Evolutionary conservation across 1,140 invertebrate species (phyloP), one percentile per base, ranked within the genome.

Genomic region (Heterodera schachtii): DNA sequence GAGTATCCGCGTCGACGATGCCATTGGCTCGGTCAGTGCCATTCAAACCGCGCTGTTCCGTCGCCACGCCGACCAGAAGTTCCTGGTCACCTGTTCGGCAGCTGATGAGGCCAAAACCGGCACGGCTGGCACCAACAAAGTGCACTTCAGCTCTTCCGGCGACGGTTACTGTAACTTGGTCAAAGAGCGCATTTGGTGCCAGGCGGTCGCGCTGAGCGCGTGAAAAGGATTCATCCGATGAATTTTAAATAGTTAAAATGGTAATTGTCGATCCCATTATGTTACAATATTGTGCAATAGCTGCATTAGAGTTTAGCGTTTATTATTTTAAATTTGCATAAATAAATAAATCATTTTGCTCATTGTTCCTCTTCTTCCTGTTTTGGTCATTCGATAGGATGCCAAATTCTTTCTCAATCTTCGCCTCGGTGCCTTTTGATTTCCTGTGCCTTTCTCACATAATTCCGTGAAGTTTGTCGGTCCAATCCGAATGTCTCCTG

Each of bases 101-200:
- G 78, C 71, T 8, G 43, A 81, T 5, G 57, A 46, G 7, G 16
- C 46, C 6, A 81, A 81, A 60, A 46, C 16, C 31, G 31, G 31
- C 31, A 31, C 31, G 31, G 31, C 31, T 4, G 60, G 75, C 3
- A 57, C 43, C 46, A 81, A 81, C 57, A 75, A 75, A 76, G 73
- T 81, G 43, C 73, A 77, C 60, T 69, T 81, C 64, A 79, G 75
- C 46, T 57, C 70, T 16, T 60, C 49, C 41, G 80, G 80, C 47
- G 80, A 81, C 77, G 80, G 80, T 9, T 81, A 81, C 52, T 81
- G 80, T 21, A 73, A 76, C 77, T 19, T 78, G n/a, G 66, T 67
- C 46, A 81, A 81, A 46, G 52, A 81, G 3, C 64, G 75, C 46
- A 43, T 77, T n/a, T 81, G 79, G 79, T 81, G 80, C 43, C 80